These are phyloP conservation scores for Lemur catta DNA, from an alignment of 2,797 vertebrate genomes.

Conservation along the genomic window DNA sequence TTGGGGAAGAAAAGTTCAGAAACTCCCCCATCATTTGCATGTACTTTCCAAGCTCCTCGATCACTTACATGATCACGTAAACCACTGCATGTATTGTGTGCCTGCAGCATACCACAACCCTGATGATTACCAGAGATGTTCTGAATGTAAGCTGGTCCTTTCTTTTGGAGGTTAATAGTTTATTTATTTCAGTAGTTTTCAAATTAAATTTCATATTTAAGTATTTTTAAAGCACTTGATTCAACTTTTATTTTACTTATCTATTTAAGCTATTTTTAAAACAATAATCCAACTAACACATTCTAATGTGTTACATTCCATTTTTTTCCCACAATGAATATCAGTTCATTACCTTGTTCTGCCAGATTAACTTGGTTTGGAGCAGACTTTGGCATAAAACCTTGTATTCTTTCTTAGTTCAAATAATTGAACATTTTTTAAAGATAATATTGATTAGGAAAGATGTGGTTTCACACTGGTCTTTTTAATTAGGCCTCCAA, in stretches of 20 bases:
- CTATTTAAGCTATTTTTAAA: slow-evolving; percentile 24
- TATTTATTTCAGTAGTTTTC: not conserved
- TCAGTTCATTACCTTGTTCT: not conserved
- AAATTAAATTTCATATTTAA: not conserved
- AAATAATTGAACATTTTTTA: slow-evolving; percentile 15
- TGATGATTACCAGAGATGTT: not conserved
- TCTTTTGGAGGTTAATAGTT: not conserved
- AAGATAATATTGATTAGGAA: not conserved
- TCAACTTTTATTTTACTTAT: not conserved
- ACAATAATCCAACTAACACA: not conserved
- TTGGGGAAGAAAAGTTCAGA: not conserved
- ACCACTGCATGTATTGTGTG: not conserved
- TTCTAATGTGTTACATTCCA: not conserved
- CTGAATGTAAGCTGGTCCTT: not conserved
- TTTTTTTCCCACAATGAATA: not conserved
- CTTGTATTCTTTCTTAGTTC: not conserved
- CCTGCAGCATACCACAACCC: not conserved
- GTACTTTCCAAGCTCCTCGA: not conserved
- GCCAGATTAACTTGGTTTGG: not conserved
- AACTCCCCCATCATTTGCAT: not conserved
- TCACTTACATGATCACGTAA: not conserved
- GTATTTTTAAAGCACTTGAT: not conserved
- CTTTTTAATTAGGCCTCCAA: not conserved
- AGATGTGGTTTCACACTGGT: not conserved
- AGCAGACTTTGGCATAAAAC: not conserved